phyloP scores from a whole-genome alignment of 2,888 invertebrate genomes.

The Diloba caeruleocephala region DNA sequence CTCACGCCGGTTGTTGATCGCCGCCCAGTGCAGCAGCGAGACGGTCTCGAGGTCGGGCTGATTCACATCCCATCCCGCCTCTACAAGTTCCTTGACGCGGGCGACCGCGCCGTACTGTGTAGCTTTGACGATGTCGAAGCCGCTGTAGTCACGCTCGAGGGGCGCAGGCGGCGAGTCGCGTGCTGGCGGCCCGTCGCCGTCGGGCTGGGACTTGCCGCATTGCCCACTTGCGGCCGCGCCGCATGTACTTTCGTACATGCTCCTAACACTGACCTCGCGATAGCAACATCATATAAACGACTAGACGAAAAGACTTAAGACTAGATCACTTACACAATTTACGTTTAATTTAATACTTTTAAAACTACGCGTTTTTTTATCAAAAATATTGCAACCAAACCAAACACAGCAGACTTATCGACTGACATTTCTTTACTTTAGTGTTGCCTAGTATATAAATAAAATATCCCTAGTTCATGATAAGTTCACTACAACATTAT shows the following conservation, averaged over 20 bases:
- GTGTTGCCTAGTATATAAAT: neutral
- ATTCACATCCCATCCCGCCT: conserved; percentile 98
- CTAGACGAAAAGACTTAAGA: neutral
- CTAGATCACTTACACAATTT: conserved; percentile 9
- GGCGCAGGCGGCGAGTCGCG: conserved; percentile 90
- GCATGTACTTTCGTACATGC: conserved; percentile 92
- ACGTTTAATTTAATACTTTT: conserved; percentile 18
- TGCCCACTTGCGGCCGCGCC: conserved; percentile 91
- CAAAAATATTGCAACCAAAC: conserved; percentile 25
- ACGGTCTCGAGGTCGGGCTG: conserved; percentile 98
- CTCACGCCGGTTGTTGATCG: conserved; percentile 98
- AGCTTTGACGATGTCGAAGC: conserved; percentile 97
- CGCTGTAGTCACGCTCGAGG: conserved; percentile 91
- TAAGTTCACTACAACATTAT: neutral
- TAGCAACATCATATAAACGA: conserved; percentile 37
- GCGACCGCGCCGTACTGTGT: conserved; percentile 98
- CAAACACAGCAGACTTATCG: conserved; percentile 35
- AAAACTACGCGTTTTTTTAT: conserved; percentile 5
- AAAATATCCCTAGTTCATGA: neutral
- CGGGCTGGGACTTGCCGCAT: conserved; percentile 90
- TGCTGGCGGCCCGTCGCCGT: conserved; percentile 89
- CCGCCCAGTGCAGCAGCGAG: conserved; percentile 99
- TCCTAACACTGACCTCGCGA: conserved; percentile 39
- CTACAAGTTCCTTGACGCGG: conserved; percentile 95
- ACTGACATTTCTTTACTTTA: conserved; percentile 14